Evolutionary conservation across 2,113 vertebrate species (phyloP).

Genomic region (Rafetus swinhoei): DNA sequence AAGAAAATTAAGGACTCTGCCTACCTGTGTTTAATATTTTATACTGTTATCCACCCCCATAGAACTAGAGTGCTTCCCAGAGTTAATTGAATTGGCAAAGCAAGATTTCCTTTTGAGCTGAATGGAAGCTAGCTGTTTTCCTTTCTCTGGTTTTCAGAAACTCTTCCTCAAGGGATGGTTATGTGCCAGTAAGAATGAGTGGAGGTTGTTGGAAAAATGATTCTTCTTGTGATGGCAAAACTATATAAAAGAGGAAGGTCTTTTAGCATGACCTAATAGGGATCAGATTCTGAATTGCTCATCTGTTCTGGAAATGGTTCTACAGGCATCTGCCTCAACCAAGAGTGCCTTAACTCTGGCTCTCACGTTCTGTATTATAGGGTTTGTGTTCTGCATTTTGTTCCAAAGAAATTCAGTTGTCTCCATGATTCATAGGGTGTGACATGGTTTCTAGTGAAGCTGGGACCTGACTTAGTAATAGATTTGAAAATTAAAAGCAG

Average conservation of each 20-base stretch:
- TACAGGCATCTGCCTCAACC: rapidly evolving
- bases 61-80: not conserved
- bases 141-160: rapidly evolving
- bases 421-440: not conserved
- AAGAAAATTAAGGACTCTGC: not conserved
- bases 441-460: not conserved
- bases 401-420: not conserved
- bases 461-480: not conserved
- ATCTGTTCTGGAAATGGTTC: not conserved
- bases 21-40: not conserved
- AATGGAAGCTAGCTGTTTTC: not conserved
- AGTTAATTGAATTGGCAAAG: not conserved
- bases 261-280: not conserved
- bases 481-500: not conserved
- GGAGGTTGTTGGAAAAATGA: not conserved
- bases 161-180: not conserved
- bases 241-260: not conserved
- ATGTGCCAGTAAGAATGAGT: not conserved
- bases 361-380: not conserved
- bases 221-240: not conserved
- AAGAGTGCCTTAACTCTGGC: rapidly evolving
- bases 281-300: not conserved
- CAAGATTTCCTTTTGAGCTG: not conserved
- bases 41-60: not conserved
- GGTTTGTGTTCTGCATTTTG: not conserved